Evolutionary conservation across 2,888 invertebrate species (phyloP), one percentile per base, ranked within the genome.

Genomic region (Crossocerus cetratus): DNA sequence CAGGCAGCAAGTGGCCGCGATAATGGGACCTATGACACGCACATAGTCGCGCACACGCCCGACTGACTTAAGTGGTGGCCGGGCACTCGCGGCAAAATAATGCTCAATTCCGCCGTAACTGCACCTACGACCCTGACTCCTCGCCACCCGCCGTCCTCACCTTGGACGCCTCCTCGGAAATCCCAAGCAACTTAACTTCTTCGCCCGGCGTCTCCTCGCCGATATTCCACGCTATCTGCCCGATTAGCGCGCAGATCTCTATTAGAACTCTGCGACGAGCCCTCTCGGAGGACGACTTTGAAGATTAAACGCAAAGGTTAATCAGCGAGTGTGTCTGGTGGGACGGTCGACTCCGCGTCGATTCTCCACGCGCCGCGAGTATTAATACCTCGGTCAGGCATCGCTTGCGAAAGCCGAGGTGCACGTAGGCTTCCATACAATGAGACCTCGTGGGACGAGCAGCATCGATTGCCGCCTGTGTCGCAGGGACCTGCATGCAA

Each of bases 1-100:
- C 77, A 76, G 79, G 77, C 74, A 83, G 81, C 76, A 82, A 86
- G 83, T 83, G 86, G 81, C 79, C 77, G 77, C 80, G 86, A 86
- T 87, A 86, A 87, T 86, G 72, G 85, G 81, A 83, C 80, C 84
- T 81, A 76, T 83, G 84, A 81, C 81, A 83, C 80, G 78, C 84
- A 81, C 73, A 69, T 76, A 78, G 70, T 57, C 69, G 64, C 76
- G 54, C 75, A 60, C 66, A 63, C 70, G 78, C 62, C 20, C 65
- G 71, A 22, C 76, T 63, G 62, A 77, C 72, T 78, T 78, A 77
- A 83, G 80, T 78, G 79, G 77, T 68, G 5, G 16, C 32, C 8
- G 60, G 74, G 69, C 80, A 81, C 85, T 83, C 78, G 83, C 80
- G 83, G 83, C 32, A 86, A 86, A 86, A 86, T 85, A 85, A 85